Base-by-base conservation (phyloP, 2,797 vertebrate genomes). In the Amphiprion clarkii region DNA sequence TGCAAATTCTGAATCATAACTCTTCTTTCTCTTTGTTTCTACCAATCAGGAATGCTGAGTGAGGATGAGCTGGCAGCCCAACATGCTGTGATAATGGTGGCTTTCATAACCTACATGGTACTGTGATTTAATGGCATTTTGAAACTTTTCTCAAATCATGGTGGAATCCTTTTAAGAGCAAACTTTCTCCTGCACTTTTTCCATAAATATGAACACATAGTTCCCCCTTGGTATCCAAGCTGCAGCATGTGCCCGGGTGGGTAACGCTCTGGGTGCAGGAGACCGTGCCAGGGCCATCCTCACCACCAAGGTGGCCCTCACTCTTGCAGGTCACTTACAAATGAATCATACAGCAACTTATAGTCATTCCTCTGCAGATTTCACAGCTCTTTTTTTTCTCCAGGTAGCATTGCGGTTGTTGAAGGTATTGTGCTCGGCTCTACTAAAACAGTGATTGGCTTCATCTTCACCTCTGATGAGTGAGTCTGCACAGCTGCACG, bases 221-320 rank as follows among this genome's bases (percentile, higher is more conserved):
- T 93, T 98, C 56, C 97, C 98, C 14, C 40, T 95, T 5, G 96
- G 96, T 14, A 79, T 97, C 88, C 96, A 98, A 0, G 95, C 96
- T 73, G 97, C 96, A 1, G 94, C 80, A 0, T 96, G 95, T 1
- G 95, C 97, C 65, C 92, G 96, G 6, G 96, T 99, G 42, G 98
- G 98, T 36, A 98, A 98, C 0, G 97, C 97, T 0, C 84, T 99
- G 10, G 98, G 98, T 1, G 96, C 97, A 0, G 96, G 97, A 25
- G 91, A 98, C 71, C 94, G 87, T 0, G 66, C 88, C 29, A 95
- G 96, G 74, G 97, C 98, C 12, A 93, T 94, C 72, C 94, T 93
- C n/a, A 95, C 95, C 21, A 94, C 95, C 40, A 89, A 93, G 52
- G 88, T 96, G 19, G 90, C 96, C 0, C 83, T 99, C 54, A 39